Percentiles rank a stretch among this genome's conserved stretches.
These are phyloP conservation scores for Hoplias malabaricus DNA, from an alignment of 2,113 vertebrate species.

Conservation along the genomic window DNA sequence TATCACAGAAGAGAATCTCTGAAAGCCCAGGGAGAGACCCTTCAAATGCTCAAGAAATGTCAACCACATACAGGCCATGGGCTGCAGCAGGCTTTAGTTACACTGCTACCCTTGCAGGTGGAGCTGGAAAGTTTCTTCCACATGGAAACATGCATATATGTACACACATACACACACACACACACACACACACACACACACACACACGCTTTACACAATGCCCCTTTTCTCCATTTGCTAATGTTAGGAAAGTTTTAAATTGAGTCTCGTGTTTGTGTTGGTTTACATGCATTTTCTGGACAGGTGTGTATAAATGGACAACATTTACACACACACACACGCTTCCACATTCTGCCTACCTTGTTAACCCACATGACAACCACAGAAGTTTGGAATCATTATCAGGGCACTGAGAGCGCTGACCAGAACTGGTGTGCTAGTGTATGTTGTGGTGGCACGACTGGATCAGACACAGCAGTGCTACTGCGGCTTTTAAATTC, in stretches of 20 bases:
- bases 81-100: constrained; percentile 5
- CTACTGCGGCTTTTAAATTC: no score
- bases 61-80: background rate
- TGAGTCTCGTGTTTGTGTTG: background rate
- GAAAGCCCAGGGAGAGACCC: constrained; percentile 1
- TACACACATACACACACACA: constrained; percentile 25
- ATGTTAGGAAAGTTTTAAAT: background rate
- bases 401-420: no score
- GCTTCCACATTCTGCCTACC: no score
- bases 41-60: constrained; percentile 3
- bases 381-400: no score
- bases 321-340: no score
- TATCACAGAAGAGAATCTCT: constrained; percentile 24
- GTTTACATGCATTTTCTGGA: no score
- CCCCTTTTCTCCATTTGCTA: background rate
- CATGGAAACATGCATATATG: background rate
- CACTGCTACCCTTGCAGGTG: background rate
- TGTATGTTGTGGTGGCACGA: no score
- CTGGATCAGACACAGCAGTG: no score
- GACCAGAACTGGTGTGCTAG: no score
- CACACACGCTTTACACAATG: background rate
- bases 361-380: no score
- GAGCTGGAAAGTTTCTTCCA: background rate
- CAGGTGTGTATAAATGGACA: no score
- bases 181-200: constrained; percentile 1